Evolutionary conservation across 1,140 invertebrate species (phyloP), one percentile per base, ranked within the genome.

Genomic region (Drosophila ercepeae): DNA sequence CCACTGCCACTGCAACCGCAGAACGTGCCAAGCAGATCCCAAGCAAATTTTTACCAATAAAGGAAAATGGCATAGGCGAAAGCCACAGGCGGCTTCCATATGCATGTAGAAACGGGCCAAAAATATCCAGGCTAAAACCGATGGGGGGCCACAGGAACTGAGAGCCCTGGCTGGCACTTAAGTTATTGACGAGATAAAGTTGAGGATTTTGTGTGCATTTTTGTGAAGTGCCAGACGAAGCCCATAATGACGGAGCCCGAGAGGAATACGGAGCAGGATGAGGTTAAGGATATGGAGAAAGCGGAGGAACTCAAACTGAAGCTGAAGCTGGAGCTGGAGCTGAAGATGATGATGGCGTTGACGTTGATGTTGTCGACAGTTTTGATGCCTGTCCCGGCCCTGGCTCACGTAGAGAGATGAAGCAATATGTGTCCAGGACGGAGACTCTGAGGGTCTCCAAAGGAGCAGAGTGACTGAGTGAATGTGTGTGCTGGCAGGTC

Each of bases 161-260:
- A 48, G 44, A 29, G 53, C n/a, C 55, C 57, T 48, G 69, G 29
- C 58, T 73, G 69, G 36, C 57, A 73, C 69, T 73, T 75, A 86
- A 86, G 82, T 88, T 86, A 86, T 86, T 86, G 82, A 86, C 82
- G 83, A 82, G 82, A 86, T 86, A 86, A 88, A 86, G 83, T 86
- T 86, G 82, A 86, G 75, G 82, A 86, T 88, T 86, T 86, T 88
- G 77, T 86, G 81, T 86, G 81, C 82, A 88, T 88, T 88, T 75
- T 77, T 88, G 81, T 84, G 77, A 86, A 86, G 81, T 88, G 81
- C 59, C 81, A 74, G 76, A 60, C 67, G 57, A 78, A 76, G 61
- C 54, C 75, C 76, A 84, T 83, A 75, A 84, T 84, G 82, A 84
- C 84, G 69, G 65, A 82, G 55, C 59, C 44, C 41, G 27, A 60